phyloP scores from a whole-genome alignment of 2,113 vertebrate species.

The Chrysochloris asiatica region DNA sequence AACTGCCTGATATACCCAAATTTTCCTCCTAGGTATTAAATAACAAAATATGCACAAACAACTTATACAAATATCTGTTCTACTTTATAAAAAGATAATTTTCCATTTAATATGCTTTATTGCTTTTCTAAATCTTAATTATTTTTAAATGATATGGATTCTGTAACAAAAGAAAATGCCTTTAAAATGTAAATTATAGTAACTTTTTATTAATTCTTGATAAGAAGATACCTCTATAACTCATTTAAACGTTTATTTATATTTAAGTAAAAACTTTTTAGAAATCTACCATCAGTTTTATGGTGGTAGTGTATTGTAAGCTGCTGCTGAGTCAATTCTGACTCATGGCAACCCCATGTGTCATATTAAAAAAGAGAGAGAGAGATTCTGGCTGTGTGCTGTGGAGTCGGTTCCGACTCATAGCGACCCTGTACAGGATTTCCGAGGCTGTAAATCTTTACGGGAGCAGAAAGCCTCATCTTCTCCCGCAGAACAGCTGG shows the following conservation, averaged over 20 bases:
- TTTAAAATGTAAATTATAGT: no score
- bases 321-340: not conserved
- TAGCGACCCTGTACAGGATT: no score
- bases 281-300: conserved; percentile 91
- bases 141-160: not conserved
- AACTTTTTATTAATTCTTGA: no score
- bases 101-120: not conserved
- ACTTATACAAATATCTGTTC: conserved; percentile 22
- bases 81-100: not conserved
- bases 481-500: no score
- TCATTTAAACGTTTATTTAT: conserved; percentile 20
- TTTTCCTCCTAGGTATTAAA: not conserved
- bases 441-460: no score
- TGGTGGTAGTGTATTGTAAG: conserved; percentile 73
- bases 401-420: no score
- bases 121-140: not conserved
- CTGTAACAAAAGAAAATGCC: no score
- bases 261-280: conserved; percentile 89
- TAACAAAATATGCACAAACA: not conserved
- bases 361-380: conserved; percentile 94
- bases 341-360: not conserved
- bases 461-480: no score
- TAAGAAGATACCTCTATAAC: conserved; percentile 7
- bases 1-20: not conserved
- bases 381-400: no score